Evolutionary conservation across 1,140 invertebrate genomes (phyloP).

Genomic region (Vollenhovia emeryi): DNA sequence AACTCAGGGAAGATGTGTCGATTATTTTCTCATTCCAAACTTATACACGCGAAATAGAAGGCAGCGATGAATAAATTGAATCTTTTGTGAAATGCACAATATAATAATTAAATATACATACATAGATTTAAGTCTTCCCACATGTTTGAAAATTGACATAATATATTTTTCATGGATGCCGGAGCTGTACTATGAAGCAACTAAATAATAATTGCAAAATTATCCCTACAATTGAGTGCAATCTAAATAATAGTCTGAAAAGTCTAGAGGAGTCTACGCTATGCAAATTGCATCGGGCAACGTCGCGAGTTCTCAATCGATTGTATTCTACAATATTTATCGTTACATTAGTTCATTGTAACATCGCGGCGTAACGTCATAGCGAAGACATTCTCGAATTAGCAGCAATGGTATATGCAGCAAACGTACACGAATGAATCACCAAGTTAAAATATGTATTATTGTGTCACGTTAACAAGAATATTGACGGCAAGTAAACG

Average conservation of each 20-base stretch:
- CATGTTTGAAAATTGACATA: neutral
- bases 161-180: neutral
- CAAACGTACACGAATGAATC: neutral
- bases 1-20: neutral
- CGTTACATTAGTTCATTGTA: neutral
- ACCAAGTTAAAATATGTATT: neutral
- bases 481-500: neutral
- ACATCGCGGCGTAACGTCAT: neutral
- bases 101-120: neutral
- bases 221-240: neutral
- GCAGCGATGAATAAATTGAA: neutral
- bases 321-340: neutral
- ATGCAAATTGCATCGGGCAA: neutral
- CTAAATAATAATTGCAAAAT: neutral
- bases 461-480: neutral
- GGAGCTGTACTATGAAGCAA: neutral
- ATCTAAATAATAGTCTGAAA: neutral
- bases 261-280: neutral
- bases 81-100: neutral
- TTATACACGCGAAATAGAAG: neutral
- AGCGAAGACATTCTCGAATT: neutral
- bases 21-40: neutral
- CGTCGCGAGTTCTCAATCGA: neutral
- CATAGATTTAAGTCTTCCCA: neutral
- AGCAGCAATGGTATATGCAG: neutral